Conservation (phyloP, 2,888 invertebrate genomes). For the Monoplex corrugatus region DNA sequence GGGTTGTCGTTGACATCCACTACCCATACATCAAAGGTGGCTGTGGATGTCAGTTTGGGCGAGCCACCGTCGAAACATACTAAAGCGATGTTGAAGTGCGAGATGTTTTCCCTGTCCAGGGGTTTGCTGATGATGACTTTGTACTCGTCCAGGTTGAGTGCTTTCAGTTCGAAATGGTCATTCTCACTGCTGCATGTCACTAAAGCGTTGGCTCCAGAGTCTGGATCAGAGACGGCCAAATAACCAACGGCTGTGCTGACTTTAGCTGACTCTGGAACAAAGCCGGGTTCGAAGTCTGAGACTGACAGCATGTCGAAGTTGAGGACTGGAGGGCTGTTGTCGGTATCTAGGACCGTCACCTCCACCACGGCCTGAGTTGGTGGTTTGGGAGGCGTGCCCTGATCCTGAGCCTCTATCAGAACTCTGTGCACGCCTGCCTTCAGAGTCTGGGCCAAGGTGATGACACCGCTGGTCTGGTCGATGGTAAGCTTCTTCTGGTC, state of each 20-base stretch:
- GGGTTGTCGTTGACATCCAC: conserved; percentile 55
- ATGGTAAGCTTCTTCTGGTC: conserved; percentile 46
- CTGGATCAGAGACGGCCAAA: conserved; percentile 48
- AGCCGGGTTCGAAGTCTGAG: conserved; percentile 48
- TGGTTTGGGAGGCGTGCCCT: conserved; percentile 50
- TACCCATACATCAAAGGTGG: conserved; percentile 49
- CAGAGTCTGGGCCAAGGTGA: conserved; percentile 44
- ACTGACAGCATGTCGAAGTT: conserved; percentile 53
- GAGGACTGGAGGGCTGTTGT: conserved; percentile 52
- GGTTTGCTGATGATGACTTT: conserved; percentile 91
- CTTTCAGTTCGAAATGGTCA: conserved; percentile 53
- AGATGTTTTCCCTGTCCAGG: conserved; percentile 90
- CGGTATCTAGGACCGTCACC: conserved; percentile 53
- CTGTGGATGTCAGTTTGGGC: conserved; percentile 49
- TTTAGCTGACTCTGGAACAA: conserved; percentile 44
- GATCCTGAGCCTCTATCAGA: conserved; percentile 55
- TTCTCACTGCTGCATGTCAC: conserved; percentile 50
- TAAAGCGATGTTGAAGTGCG: conserved; percentile 90
- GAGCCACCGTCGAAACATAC: conserved; percentile 88
- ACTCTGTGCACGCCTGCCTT: conserved; percentile 46
- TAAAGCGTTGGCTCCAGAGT: conserved; percentile 48
- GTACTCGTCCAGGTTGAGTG: conserved; percentile 84
- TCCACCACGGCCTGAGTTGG: conserved; percentile 52
- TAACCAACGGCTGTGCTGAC: conserved; percentile 49
- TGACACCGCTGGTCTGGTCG: conserved; percentile 43